A percentile compares a stretch with the other conserved stretches of the same genome.
These are phyloP conservation scores for Mechanitis mazaeus DNA, from an alignment of 2,888 invertebrate species.

Conservation along the genomic window DNA sequence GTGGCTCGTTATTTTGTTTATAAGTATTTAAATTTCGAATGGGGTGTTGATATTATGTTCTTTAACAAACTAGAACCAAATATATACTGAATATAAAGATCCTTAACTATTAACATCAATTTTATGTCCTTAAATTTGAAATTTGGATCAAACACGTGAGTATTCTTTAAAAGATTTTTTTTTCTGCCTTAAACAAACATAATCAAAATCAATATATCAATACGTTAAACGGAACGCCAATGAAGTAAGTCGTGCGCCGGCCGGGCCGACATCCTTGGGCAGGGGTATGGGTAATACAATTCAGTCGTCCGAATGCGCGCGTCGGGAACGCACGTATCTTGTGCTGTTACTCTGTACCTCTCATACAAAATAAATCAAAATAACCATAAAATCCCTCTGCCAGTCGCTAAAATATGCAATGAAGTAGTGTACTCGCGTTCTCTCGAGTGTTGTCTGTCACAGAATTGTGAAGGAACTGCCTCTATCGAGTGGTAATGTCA, in stretches of 20 bases:
- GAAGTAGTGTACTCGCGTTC: constrained; percentile 32
- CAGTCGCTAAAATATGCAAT: constrained; percentile 39
- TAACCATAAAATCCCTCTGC: constrained; percentile 50
- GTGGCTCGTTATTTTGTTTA: neutral
- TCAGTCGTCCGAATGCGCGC: constrained; percentile 58
- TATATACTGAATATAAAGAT: no score
- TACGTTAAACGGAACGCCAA: constrained; percentile 52
- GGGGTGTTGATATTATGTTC: no score
- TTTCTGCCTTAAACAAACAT: constrained; percentile 16
- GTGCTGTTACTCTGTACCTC: constrained; percentile 27
- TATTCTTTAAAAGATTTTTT: neutral
- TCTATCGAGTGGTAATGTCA: constrained; percentile 36
- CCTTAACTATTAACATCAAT: no score
- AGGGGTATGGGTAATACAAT: constrained; percentile 48
- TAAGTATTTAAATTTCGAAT: neutral
- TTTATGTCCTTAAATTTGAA: no score
- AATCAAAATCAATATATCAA: constrained; percentile 33
- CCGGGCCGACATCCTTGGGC: constrained; percentile 63
- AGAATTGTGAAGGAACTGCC: constrained; percentile 34
- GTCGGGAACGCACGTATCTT: constrained; percentile 41
- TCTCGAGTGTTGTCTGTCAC: constrained; percentile 29
- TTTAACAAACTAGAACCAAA: no score
- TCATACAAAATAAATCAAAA: constrained; percentile 52
- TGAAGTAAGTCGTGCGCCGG: constrained; percentile 48
- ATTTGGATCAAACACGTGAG: neutral